Conservation (phyloP, 2,888 invertebrate genomes). For the Cryptus armator region DNA sequence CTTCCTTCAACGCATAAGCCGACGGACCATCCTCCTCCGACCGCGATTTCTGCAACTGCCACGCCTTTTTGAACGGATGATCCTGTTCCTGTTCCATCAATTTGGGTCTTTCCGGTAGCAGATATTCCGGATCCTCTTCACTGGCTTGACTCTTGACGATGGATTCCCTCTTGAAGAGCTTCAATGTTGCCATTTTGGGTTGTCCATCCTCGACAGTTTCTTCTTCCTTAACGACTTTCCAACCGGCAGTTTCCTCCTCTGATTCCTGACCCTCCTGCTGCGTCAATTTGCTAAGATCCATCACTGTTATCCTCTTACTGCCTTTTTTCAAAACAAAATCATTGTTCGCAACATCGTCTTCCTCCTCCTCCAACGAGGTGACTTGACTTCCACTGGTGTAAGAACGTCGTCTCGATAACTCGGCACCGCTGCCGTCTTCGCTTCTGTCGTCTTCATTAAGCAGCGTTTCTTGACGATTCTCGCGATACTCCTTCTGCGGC, state of each 20-base stretch:
- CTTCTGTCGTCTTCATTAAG: conserved; percentile 51
- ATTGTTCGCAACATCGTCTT: conserved; percentile 71
- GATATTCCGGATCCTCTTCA: conserved; percentile 83
- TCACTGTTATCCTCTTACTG: conserved; percentile 79
- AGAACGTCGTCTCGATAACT: conserved; percentile 71
- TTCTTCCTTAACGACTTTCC: conserved; percentile 67
- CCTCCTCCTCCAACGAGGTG: conserved; percentile 79
- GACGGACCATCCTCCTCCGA: conserved; percentile 82
- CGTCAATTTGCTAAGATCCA: conserved; percentile 80
- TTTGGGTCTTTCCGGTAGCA: conserved; percentile 83
- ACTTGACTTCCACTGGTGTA: conserved; percentile 76
- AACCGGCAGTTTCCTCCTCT: conserved; percentile 66
- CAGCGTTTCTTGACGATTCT: conserved; percentile 10
- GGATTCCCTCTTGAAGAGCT: conserved; percentile 82
- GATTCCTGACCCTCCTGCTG: conserved; percentile 71
- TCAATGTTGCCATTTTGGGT: conserved; percentile 70
- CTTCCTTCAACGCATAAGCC: conserved; percentile 76
- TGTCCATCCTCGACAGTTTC: conserved; percentile 58
- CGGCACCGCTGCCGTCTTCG: conserved; percentile 74
- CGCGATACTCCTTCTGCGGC: conserved; percentile 39
- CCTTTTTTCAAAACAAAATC: conserved; percentile 78
- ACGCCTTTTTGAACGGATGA: conserved; percentile 83
- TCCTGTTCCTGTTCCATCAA: conserved; percentile 83
- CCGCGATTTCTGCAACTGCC: conserved; percentile 83
- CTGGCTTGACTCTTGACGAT: conserved; percentile 84